phyloP scores from a whole-genome alignment of 2,113 vertebrate genomes.

The Recurvirostra avosetta region DNA sequence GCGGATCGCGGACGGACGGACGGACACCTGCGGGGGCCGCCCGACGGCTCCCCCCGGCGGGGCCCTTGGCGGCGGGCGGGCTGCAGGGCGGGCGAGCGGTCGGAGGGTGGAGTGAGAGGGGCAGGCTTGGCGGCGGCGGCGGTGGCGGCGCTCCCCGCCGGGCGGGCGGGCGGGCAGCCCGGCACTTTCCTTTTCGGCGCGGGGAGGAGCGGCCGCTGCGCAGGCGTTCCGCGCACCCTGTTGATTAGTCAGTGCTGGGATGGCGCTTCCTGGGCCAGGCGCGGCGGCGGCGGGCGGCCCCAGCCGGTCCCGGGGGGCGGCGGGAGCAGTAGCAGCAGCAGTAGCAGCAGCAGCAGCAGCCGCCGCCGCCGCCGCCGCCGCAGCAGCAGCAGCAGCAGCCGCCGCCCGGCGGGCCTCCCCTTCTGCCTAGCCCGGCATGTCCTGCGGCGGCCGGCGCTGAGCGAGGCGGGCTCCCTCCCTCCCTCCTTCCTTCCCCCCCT shows the following conservation, averaged over 20 bases:
- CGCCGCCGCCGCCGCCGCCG: not conserved
- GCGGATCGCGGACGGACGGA: not conserved
- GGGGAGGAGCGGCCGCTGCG: slow-evolving; percentile 69
- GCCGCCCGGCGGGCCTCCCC: not conserved
- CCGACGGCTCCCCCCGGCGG: no score
- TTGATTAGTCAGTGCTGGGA: slow-evolving; percentile 77
- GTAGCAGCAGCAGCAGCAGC: not conserved
- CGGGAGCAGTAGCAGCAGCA: slow-evolving; percentile 30
- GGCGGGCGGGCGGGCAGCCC: not conserved
- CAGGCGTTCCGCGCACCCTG: slow-evolving; percentile 79
- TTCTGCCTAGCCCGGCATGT: slow-evolving; percentile 38
- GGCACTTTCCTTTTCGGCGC: slow-evolving; percentile 50
- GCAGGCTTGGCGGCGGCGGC: not conserved
- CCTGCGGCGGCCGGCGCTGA: not conserved
- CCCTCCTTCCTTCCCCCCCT: not conserved
- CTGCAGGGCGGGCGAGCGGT: slow-evolving; percentile 60
- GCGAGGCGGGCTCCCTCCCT: not conserved
- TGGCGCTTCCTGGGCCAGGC: slow-evolving; percentile 78
- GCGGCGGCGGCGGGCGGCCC: slow-evolving; percentile 41
- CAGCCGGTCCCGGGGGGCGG: slow-evolving; percentile 52
- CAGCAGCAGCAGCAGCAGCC: not conserved
- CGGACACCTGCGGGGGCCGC: not conserved
- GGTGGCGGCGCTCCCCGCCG: not conserved
- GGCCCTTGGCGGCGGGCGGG: not conserved
- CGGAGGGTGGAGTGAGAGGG: slow-evolving; percentile 76